Evolutionary conservation across 2,797 vertebrate genomes (phyloP), one percentile per base, ranked within the genome.

Genomic region (Argya squamiceps): DNA sequence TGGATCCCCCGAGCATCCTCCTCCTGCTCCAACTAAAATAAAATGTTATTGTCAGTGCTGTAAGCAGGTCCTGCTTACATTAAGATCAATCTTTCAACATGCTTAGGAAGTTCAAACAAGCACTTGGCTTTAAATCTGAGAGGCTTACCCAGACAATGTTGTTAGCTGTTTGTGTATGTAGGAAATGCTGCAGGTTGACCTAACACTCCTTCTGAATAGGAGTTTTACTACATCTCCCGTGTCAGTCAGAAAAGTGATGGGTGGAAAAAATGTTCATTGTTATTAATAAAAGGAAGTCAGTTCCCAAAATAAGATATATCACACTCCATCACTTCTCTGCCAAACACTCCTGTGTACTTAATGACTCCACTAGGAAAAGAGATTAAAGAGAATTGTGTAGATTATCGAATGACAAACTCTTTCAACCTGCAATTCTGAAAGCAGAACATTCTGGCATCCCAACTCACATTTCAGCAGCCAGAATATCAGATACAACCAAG

Each of bases 361-460:
- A 96, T 27, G 59, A 89, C 60, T 88, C 93, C 67, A 47, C 69
- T 68, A 82, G 92, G 92, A 92, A 93, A 91, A 88, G 52, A 84
- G 78, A 92, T 93, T 88, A 92, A 95, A 90, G 71, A 84, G 47
- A 91, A 93, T 13, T 68, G 53, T 84, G 74, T 9, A 89, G 93
- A 83, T 96, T 94, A 88, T 83, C 1, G 0, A 94, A 91, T 82
- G 46, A 93, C 89, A 91, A 96, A 87, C 41, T 60, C 77, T 82
- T 90, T 94, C 75, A 93, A 79, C 59, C 58, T 93, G 43, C n/a
- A 71, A 3, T 91, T 94, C 58, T 71, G 65, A 92, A 88, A 86
- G 87, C 22, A 12, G 37, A 84, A 80, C 0, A 0, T 65, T 44
- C 77, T 89, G 63, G 37, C 36, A 14, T 59, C 46, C n/a, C 34